Percentiles rank a stretch among this genome's conserved stretches.
These are phyloP conservation scores for Lineus longissimus DNA, from an alignment of 1,140 invertebrate genomes.

Conservation along the genomic window DNA sequence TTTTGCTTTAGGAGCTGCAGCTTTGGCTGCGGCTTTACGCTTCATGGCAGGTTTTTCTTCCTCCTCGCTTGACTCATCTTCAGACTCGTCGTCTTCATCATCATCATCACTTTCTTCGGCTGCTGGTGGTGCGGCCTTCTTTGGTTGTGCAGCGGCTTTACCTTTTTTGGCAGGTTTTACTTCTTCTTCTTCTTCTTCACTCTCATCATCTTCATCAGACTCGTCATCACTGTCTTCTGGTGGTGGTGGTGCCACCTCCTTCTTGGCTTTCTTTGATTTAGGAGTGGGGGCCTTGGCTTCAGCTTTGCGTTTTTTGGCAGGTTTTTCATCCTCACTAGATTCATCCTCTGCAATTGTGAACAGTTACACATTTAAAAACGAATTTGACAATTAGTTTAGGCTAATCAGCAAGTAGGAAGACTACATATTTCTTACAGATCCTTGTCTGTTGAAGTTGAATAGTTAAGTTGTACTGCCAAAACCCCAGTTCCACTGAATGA, in stretches of 20 bases:
- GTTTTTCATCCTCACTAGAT: not conserved
- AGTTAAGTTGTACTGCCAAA: too few species aligned
- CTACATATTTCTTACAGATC: not conserved
- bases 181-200: slow-evolving; percentile 14
- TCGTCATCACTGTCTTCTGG: not conserved
- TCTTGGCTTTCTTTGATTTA: not conserved
- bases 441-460: too few species aligned
- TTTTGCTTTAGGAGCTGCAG: not conserved
- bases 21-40: not conserved
- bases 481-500: too few species aligned
- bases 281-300: not conserved
- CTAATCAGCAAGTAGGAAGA: not conserved
- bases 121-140: not conserved
- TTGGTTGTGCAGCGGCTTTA: slow-evolving; percentile 13
- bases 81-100: slow-evolving; percentile 2
- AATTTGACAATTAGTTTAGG: not conserved
- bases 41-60: slow-evolving; percentile 3
- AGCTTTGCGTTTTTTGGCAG: not conserved
- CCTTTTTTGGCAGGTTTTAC: slow-evolving; percentile 16
- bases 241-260: not conserved
- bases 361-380: not conserved
- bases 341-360: not conserved
- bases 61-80: not conserved
- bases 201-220: slow-evolving; percentile 7
- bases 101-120: not conserved